These are phyloP conservation scores for Sorex araneus DNA, from an alignment of 2,113 vertebrate species.

Conservation along the genomic window DNA sequence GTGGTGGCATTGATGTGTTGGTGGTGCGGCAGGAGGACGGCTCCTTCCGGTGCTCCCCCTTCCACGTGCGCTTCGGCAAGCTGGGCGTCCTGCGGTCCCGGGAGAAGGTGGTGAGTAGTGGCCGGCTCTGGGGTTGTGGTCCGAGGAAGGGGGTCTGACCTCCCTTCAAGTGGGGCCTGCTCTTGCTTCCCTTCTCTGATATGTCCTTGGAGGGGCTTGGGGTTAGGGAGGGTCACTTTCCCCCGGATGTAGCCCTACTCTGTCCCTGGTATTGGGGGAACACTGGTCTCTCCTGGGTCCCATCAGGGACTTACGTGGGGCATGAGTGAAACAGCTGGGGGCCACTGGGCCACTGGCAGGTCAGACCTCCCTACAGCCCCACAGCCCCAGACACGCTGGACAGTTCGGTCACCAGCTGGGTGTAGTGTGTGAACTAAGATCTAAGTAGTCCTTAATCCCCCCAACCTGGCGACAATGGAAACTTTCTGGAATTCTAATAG, in stretches of 20 bases:
- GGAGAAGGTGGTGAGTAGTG: constrained; percentile 95
- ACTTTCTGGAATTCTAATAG: not conserved
- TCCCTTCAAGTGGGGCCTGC: not conserved
- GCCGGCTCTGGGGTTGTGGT: rapidly evolving
- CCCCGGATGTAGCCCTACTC: not conserved
- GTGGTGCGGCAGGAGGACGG: constrained; percentile 95
- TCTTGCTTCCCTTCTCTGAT: not conserved
- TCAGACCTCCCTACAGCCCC: not conserved
- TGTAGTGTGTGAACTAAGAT: not conserved
- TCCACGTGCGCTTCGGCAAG: constrained; percentile 97
- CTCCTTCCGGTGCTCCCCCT: constrained; percentile 95
- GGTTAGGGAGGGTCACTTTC: not conserved
- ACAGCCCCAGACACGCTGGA: rapidly evolving
- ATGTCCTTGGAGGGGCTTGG: not conserved
- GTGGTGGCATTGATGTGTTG: constrained; percentile 95
- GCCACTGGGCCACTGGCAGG: not conserved
- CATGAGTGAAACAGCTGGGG: not conserved
- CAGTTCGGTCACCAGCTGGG: not conserved
- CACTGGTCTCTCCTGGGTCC: not conserved
- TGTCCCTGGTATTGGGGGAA: not conserved
- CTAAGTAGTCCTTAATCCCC: not conserved
- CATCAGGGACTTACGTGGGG: not conserved
- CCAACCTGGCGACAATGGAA: not conserved
- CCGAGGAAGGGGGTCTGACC: not conserved
- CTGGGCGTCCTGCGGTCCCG: constrained; percentile 95